These are phyloP conservation scores for Heloderma charlesbogerti DNA, from an alignment of 2,113 vertebrate species.

Conservation along the genomic window DNA sequence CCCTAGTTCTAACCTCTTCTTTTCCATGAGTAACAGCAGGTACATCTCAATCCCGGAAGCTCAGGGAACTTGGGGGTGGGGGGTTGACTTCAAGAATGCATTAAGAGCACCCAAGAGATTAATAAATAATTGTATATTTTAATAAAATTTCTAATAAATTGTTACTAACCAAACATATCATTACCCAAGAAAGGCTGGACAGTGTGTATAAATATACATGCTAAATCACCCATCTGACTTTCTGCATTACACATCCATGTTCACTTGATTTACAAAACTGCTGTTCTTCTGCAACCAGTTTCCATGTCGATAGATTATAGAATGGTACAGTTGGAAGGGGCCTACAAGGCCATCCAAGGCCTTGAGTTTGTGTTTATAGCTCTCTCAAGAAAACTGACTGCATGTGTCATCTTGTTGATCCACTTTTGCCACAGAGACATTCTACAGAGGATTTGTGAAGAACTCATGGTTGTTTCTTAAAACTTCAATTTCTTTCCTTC, in stretches of 20 bases:
- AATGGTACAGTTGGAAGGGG: too few species aligned
- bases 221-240: too few species aligned
- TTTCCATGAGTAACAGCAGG: too few species aligned
- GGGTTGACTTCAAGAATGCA: too few species aligned
- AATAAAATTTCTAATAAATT: neutral
- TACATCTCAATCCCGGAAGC: too few species aligned
- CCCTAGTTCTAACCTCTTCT: too few species aligned
- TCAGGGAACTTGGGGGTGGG: too few species aligned
- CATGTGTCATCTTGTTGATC: neutral
- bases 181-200: neutral
- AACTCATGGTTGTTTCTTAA: constrained; percentile 45
- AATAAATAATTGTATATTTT: neutral
- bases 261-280: neutral
- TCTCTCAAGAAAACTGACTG: neutral
- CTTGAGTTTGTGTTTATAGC: neutral
- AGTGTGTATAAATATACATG: neutral
- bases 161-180: neutral
- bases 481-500: constrained; percentile 40
- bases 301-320: neutral
- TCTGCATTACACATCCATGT: too few species aligned
- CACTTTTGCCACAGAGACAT: neutral
- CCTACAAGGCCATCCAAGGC: too few species aligned
- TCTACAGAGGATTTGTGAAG: constrained; percentile 48
- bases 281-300: neutral
- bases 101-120: neutral